Conservation (phyloP, 2,888 invertebrate genomes). For the Eumerus sabulonum region DNA sequence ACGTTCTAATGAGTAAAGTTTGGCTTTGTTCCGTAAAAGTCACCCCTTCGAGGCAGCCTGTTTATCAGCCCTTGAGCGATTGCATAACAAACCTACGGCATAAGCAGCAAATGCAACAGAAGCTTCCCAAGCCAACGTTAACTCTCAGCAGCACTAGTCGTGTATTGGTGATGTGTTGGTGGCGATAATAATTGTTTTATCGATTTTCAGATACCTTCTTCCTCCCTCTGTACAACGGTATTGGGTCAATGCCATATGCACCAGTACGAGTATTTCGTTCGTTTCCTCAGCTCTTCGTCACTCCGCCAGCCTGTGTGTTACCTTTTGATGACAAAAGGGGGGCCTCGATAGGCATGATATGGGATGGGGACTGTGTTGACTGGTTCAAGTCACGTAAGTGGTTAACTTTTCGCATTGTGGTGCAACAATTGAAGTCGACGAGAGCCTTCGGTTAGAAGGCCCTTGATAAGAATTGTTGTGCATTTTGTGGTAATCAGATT, state of each 20-base stretch:
- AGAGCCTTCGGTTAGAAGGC: background rate
- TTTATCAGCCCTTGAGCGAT: slow-evolving; percentile 27
- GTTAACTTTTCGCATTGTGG: slow-evolving; percentile 17
- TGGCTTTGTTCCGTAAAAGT: slow-evolving; percentile 1
- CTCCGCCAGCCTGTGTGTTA: background rate
- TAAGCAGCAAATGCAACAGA: slow-evolving; percentile 44
- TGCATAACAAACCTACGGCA: slow-evolving; percentile 56
- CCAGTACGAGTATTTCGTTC: slow-evolving; percentile 4
- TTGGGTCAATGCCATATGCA: slow-evolving; percentile 65
- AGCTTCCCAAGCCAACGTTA: too few species aligned
- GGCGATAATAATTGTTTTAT: slow-evolving; percentile 61
- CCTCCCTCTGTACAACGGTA: slow-evolving; percentile 17
- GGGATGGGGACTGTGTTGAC: slow-evolving; percentile 26
- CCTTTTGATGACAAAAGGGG: slow-evolving; percentile 31
- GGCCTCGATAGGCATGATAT: background rate
- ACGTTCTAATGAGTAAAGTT: slow-evolving; percentile 65
- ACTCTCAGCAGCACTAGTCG: slow-evolving; percentile 37
- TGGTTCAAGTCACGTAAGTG: slow-evolving; percentile 48
- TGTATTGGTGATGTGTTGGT: slow-evolving; percentile 2
- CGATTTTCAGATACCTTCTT: slow-evolving; percentile 42
- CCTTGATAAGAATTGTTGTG: slow-evolving; percentile 6
- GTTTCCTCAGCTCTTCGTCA: too few species aligned
- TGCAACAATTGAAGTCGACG: slow-evolving; percentile 12
- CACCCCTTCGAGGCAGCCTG: background rate
- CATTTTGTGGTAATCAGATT: too few species aligned